Base-by-base conservation (phyloP, 2,113 vertebrate genomes). In the Lathamus discolor region DNA sequence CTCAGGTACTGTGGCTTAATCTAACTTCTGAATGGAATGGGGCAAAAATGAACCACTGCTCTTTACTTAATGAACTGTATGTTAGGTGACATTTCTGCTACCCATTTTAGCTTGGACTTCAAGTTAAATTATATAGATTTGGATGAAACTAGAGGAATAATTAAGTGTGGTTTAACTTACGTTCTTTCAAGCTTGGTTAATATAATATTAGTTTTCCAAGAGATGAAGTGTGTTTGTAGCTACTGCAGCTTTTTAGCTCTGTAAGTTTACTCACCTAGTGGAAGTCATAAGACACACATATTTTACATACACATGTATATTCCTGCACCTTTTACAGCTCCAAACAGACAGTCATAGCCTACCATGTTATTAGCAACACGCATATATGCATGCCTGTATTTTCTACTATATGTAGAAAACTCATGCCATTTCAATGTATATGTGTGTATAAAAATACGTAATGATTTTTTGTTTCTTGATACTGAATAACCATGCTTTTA, bases 401-500 rank as follows among this genome's bases (percentile, higher is more conserved):
- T 39, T 39, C 39, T 39, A 39, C 11, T 39, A 39, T 39, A 39
- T 39, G 39, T 39, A 39, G 39, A 39, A 39, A 39, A 39, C 39
- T 39, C 39, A 39, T 39, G 39, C 39, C 39, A 39, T 39, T 39
- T 39, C 39, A 39, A 6, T 6, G 1, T 51, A 11, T 49, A 37
- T 35, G 70, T 14, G 67, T 14, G 43, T 14, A 25, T 0, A 43
- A 12, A 76, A 49, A 16, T 11, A 24, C 2, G 12, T 20, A 12
- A 19, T 39, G 2, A 15, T 27, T 46, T 46, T 86, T 89, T 81
- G 2, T 2, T 74, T 17, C 24, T 87, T 1, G 0, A 11, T 69
- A 68, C 2, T 2, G 11, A 54, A 41, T 63, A 57, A 23, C 1
- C 0, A 16, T 37, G 2, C 4, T 54, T 85, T 39, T 48, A 17